Conservation (phyloP, 1,140 invertebrate species). For the Dendrolimus punctatus region DNA sequence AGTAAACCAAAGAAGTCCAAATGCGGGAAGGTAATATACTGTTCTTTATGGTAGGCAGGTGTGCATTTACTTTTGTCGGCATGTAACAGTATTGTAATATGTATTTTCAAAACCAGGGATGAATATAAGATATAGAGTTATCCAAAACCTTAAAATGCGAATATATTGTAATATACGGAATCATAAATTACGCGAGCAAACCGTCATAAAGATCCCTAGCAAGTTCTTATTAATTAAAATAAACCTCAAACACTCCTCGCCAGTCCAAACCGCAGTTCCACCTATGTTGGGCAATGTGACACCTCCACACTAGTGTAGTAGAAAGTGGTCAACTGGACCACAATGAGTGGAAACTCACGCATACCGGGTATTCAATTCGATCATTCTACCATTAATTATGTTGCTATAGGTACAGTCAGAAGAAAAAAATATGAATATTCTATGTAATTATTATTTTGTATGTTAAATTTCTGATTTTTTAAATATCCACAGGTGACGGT, state of each 20-base stretch:
- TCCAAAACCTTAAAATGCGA: too few species aligned
- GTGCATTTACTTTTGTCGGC: too few species aligned
- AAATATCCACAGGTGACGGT: too few species aligned
- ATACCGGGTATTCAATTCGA: constrained; percentile 61
- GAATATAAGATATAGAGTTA: too few species aligned
- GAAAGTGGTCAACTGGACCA: constrained; percentile 49
- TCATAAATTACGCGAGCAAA: too few species aligned
- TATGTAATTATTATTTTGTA: not conserved
- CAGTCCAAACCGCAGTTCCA: too few species aligned
- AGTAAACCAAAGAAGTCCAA: too few species aligned
- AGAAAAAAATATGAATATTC: constrained; percentile 16
- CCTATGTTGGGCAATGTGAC: constrained; percentile 41
- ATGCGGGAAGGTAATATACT: too few species aligned
- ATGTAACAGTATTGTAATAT: too few species aligned
- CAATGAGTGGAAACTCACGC: constrained; percentile 52
- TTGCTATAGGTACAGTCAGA: constrained; percentile 30
- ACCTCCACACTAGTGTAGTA: constrained; percentile 40
- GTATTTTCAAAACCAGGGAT: too few species aligned
- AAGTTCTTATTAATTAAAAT: constrained; percentile 7
- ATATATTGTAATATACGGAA: too few species aligned
- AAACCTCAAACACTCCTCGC: constrained; percentile 19
- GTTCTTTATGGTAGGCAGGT: too few species aligned
- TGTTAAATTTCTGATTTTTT: not conserved
- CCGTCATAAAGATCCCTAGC: not conserved
- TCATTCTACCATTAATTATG: constrained; percentile 48